Base-by-base conservation (phyloP, 2,797 vertebrate genomes). In the Phataginus tricuspis region DNA sequence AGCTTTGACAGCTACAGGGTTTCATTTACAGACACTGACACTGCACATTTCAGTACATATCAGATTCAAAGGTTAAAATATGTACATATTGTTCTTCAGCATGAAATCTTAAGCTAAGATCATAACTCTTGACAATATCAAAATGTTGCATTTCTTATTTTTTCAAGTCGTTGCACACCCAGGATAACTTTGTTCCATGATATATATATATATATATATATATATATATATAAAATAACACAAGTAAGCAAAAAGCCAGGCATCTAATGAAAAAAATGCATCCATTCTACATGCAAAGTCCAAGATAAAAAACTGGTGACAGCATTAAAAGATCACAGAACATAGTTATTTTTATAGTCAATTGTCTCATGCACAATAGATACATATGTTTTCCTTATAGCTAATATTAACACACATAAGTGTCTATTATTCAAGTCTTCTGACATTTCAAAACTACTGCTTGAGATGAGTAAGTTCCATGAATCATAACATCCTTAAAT, bases 51-150 rank as follows among this genome's bases (percentile, higher is more conserved):
- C 69, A 96, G 91, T 27, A 78, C 85, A 61, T 66, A 94, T 27
- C 78, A 89, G 91, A 55, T 34, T 95, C 34, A 97, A 93, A 87
- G 34, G 83, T 97, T 95, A 97, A 96, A 90, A 89, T 95, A 97
- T 89, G 89, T 95, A 89, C 94, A 77, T 66, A 42, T 84, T 49
- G 82, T 77, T 79, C 55, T 97, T 96, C 51, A 37, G 49, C 86
- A 1, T 5, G 90, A 96, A 96, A 96, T 78, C 31, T 45, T 34
- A 97, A 96, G 74, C 29, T 49, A 64, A 96, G 72, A 95, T 68
- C 78, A 16, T 57, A 79, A 86, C 69, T 96, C 85, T 23, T 45
- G 90, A 90, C 83, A 82, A 75, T 14, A 69, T 82, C 66, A 82
- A 87, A 96, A 75, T 71, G 79, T 14, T 95, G 42, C 64, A 12